Conservation (phyloP, 1,140 invertebrate species). For the Zaprionus taronus region DNA sequence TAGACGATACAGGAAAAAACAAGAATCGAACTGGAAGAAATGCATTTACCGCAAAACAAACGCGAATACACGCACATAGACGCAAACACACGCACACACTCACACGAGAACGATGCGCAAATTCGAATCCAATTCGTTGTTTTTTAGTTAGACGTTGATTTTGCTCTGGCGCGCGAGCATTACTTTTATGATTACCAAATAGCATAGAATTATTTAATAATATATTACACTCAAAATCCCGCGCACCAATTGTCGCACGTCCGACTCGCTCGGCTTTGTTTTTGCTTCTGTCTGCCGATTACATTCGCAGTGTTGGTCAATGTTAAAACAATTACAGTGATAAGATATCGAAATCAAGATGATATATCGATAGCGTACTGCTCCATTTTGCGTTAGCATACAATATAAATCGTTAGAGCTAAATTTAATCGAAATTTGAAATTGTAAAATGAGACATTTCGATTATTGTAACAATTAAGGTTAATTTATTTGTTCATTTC, state of each 20-base stretch:
- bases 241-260: slow-evolving; percentile 42
- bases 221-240: slow-evolving; percentile 38
- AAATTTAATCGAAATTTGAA: not conserved
- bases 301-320: slow-evolving; percentile 19
- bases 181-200: slow-evolving; percentile 27
- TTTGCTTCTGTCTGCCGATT: slow-evolving; percentile 44
- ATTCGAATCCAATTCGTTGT: slow-evolving; percentile 25
- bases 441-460: not conserved
- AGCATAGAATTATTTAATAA: slow-evolving; percentile 47
- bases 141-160: slow-evolving; percentile 14
- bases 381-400: not conserved
- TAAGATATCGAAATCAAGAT: not conserved
- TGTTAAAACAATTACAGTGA: not conserved
- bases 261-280: slow-evolving; percentile 46
- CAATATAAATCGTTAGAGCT: not conserved
- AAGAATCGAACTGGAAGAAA: slow-evolving; percentile 27
- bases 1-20: slow-evolving; percentile 55
- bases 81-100: slow-evolving; percentile 3
- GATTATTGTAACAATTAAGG: slow-evolving; percentile 29
- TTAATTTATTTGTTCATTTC: slow-evolving; percentile 60
- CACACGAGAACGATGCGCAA: slow-evolving; percentile 2
- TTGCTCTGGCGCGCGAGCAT: slow-evolving; percentile 21
- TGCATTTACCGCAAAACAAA: slow-evolving; percentile 36
- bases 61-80: slow-evolving; percentile 3
- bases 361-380: slow-evolving; percentile 9